Evolutionary conservation across 2,888 invertebrate genomes (phyloP), one percentile per base, ranked within the genome.

Genomic region (Ochropacha duplaris): DNA sequence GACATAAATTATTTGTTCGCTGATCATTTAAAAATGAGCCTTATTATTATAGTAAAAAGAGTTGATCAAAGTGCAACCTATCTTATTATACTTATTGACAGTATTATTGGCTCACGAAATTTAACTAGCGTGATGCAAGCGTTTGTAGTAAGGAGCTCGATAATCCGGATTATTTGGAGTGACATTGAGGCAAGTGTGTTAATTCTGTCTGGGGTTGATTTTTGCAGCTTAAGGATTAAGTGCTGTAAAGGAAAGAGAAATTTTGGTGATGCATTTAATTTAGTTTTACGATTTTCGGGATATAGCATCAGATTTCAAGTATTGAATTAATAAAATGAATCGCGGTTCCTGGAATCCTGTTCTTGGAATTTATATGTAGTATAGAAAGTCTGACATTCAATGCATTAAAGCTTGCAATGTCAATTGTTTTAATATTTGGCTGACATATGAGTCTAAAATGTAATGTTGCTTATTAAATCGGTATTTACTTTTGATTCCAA

Each of bases 121-220:
- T 19, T 39, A 16, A 44, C 44, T 44, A 44, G 9, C 44, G 19
- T 44, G 44, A 44, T 6, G 19, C 19, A 44, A 39, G 9, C 16
- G n/a, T 5, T 39, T 16, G 39, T 44, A 6, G 19, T 44, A 44
- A 44, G 9, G 44, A 44, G 19, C 19, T 19, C 3, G 44, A 44
- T 44, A 54, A 71, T 72, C 59, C 65, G 59, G 58, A 72, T 61
- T 59, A 72, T 44, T 55, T 4, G 31, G 44, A 54, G 51, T 56
- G 62, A 62, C 59, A 57, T 60, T 64, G 54, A 62, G 57, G 57
- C 59, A 56, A 66, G 61, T 59, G 54, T 59, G 58, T 62, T 69
- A 50, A 59, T 60, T 56, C 55, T 50, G 36, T 39, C 50, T 57
- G 22, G 49, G 24, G 59, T 72, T 66, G 66, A 58, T 52, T 9